phyloP scores from a whole-genome alignment of 2,113 vertebrate genomes.

The Neolamprologus falcicula region DNA sequence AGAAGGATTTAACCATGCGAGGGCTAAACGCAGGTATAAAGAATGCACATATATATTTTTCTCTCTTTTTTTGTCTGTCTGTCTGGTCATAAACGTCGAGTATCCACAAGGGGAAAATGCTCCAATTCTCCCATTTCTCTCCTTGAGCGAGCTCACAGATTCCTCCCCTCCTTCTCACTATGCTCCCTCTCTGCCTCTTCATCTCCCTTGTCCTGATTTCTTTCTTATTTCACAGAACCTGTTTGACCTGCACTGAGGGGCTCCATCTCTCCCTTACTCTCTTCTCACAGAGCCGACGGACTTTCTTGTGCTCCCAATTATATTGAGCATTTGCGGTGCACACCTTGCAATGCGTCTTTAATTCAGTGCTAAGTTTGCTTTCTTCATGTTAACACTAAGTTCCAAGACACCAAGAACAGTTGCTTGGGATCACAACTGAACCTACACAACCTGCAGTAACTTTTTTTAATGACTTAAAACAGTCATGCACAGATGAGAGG shows the following conservation, averaged over 20 bases:
- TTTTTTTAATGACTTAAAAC: background rate
- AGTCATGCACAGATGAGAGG: background rate
- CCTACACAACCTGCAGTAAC: background rate
- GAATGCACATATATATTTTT: background rate
- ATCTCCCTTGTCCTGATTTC: conserved; percentile 23
- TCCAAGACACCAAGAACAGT: background rate
- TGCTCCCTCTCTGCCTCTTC: background rate
- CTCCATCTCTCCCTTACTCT: conserved; percentile 1
- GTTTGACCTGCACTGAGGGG: conserved; percentile 32
- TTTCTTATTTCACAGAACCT: background rate
- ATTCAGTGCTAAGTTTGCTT: background rate
- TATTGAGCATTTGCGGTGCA: background rate
- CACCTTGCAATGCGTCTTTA: conserved; percentile 9
- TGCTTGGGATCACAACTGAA: background rate
- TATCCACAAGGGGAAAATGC: conserved; percentile 48
- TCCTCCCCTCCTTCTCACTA: background rate
- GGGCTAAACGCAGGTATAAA: background rate
- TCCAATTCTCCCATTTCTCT: conserved; percentile 58
- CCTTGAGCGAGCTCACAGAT: conserved; percentile 33
- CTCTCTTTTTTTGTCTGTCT: background rate
- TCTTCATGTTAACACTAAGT: background rate
- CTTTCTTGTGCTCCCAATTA: conserved; percentile 1
- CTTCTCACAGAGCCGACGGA: background rate
- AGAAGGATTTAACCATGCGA: background rate
- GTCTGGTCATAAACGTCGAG: conserved; percentile 21